A percentile compares a stretch with the other conserved stretches of the same genome.
Evolutionary conservation across 2,797 vertebrate species (phyloP).

Genomic region (Anolis apletophallus): DNA sequence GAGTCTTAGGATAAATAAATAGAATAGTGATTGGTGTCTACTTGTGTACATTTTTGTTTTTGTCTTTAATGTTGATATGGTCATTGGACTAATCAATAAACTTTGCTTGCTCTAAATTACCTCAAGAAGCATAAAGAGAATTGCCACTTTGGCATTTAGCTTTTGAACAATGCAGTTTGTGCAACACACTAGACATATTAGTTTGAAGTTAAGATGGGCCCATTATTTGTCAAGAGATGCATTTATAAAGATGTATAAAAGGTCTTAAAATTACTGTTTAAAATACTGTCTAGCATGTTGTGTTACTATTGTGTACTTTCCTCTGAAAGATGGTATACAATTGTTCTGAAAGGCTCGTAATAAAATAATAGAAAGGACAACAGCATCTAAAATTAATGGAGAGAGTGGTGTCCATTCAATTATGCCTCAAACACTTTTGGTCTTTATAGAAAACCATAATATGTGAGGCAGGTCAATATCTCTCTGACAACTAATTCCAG

Average conservation of each 20-base stretch:
- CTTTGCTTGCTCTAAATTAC: too few species aligned
- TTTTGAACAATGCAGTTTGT: background rate
- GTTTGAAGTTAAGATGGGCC: background rate
- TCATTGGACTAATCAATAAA: too few species aligned
- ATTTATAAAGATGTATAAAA: background rate
- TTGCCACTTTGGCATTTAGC: background rate
- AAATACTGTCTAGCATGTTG: background rate
- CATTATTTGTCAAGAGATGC: background rate
- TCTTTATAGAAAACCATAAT: background rate
- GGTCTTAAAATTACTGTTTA: background rate
- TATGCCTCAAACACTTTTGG: background rate
- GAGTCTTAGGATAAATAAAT: too few species aligned
- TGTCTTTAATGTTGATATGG: too few species aligned
- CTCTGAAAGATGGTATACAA: background rate
- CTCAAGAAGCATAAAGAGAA: background rate
- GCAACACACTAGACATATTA: background rate
- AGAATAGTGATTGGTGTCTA: too few species aligned
- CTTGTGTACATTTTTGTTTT: too few species aligned
- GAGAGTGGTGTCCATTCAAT: background rate
- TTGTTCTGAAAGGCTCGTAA: background rate
- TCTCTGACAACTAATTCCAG: background rate
- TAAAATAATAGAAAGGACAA: background rate
- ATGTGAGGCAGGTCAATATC: background rate
- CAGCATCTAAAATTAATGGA: background rate
- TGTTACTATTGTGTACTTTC: background rate